phyloP scores from a whole-genome alignment of 2,797 vertebrate species.

The Odontamblyopus lacepedii region DNA sequence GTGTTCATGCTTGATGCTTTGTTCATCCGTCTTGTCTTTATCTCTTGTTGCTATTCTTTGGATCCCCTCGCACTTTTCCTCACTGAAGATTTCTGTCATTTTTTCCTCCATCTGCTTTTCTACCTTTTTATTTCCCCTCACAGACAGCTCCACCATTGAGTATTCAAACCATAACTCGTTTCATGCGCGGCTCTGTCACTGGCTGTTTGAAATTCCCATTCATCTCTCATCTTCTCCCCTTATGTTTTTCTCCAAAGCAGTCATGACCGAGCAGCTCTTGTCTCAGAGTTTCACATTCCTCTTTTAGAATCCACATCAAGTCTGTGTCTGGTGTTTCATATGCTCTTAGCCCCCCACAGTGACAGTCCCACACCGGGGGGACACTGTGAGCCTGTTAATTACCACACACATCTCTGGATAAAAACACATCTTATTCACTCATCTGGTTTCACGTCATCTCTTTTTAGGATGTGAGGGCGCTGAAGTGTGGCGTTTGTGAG shows the following conservation, averaged over 20 bases:
- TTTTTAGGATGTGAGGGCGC: not conserved
- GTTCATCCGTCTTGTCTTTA: slow-evolving; percentile 8
- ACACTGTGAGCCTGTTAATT: slow-evolving; percentile 51
- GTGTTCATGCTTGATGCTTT: not conserved
- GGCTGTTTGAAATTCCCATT: slow-evolving; percentile 28
- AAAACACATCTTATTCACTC: slow-evolving; percentile 34
- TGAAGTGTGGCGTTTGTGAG: not conserved
- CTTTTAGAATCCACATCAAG: slow-evolving; percentile 11
- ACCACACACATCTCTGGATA: slow-evolving; percentile 45
- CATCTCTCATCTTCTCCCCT: slow-evolving; percentile 41
- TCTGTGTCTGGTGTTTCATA: slow-evolving; percentile 8
- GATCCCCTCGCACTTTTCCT: not conserved
- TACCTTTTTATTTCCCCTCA: slow-evolving; percentile 1
- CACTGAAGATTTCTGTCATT: not conserved
- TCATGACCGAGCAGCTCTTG: slow-evolving; percentile 21
- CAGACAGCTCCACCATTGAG: slow-evolving; percentile 26
- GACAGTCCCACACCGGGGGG: slow-evolving; percentile 28
- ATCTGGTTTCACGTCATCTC: not conserved
- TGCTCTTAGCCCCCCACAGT: slow-evolving; percentile 34
- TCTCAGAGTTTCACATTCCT: slow-evolving; percentile 17
- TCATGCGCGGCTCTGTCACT: slow-evolving; percentile 40
- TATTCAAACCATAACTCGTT: slow-evolving; percentile 31
- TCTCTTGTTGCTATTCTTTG: slow-evolving; percentile 5
- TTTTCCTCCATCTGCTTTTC: not conserved
- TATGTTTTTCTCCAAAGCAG: slow-evolving; percentile 20